Evolutionary conservation across 53 echinoderm and acorn worm species (phyloP).

Genomic region (Patiria pectinifera): DNA sequence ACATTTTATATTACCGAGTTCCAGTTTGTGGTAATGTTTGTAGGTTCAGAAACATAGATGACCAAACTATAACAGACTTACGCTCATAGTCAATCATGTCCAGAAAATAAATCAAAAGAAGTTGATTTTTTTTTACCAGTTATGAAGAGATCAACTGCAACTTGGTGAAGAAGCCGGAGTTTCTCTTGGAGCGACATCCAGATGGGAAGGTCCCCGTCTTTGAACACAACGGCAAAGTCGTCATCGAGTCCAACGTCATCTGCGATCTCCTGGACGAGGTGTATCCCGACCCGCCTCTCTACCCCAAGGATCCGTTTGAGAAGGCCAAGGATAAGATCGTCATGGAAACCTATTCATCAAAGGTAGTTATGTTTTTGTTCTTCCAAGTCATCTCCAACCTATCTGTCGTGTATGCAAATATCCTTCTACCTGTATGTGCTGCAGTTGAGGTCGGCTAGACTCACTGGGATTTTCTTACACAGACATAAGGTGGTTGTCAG

Average conservation of each 20-base stretch:
- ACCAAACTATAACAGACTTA: too few relatives aligned
- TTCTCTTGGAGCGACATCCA: slow-evolving; percentile 71
- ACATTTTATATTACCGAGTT: too few relatives aligned
- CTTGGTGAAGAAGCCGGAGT: slow-evolving; percentile 74
- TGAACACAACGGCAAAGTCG: slow-evolving; percentile 69
- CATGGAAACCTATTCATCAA: slow-evolving; percentile 50
- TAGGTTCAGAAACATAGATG: too few relatives aligned
- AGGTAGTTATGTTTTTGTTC: slow-evolving; percentile 2
- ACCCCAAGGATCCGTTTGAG: slow-evolving; percentile 61
- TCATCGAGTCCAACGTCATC: slow-evolving; percentile 67
- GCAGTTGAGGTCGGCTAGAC: too few relatives aligned
- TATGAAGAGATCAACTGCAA: slow-evolving; percentile 82
- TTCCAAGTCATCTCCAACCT: too few relatives aligned
- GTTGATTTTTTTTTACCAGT: slow-evolving; percentile 21
- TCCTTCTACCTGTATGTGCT: too few relatives aligned
- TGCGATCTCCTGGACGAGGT: slow-evolving; percentile 73
- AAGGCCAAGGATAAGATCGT: slow-evolving; percentile 64
- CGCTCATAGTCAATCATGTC: too few relatives aligned
- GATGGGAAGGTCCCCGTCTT: slow-evolving; percentile 77
- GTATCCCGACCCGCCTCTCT: slow-evolving; percentile 66
- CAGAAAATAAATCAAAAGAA: background rate
- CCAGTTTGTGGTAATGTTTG: too few relatives aligned
- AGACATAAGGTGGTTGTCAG: too few relatives aligned
- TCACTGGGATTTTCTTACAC: too few relatives aligned
- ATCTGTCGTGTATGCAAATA: too few relatives aligned